Base-by-base conservation (phyloP, 2,888 invertebrate species). In the Nephrotoma guestfalica region DNA sequence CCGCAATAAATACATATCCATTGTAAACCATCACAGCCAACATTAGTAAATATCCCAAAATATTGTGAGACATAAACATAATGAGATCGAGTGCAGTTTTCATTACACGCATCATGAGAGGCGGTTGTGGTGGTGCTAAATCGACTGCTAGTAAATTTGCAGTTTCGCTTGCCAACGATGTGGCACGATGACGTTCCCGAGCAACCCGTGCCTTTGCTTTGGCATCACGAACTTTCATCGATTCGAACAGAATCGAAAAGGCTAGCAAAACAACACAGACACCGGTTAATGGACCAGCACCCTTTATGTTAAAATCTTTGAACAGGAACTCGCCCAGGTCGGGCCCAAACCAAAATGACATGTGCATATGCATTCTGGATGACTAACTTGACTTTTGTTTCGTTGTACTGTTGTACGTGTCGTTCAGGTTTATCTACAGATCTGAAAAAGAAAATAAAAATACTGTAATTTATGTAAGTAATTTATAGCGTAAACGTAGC, bases 21-120 rank as follows among this genome's bases (percentile, higher is more conserved):
- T 95, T 95, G 91, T 94, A 96, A 13, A 94, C 90, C 96, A 96
- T 96, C n/a, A 95, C 94, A 41, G 93, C 93, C 88, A 96, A 90
- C 95, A 96, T 96, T 41, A 96, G 92, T 86, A 95, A 90, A 90
- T 95, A 95, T 41, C 95, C 94, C 85, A 95, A 92, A 87, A 93
- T 91, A 89, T 93, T 94, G 89, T 94, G 88, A 83, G 89, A 88
- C n/a, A 88, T 86, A 87, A 89, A 89, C n/a, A 89, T 86, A 6
- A 87, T 83, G n/a, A 88, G 87, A 87, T 89, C 89, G 2, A 86
- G 86, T 4, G 88, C 47, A 40, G 88, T 83, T 40, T 87, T 87
- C 6, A 85, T n/a, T 7, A 86, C 47, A 2, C 86, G 42, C 13
- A 43, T 11, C 4, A 86, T n/a, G 43, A 88, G 86, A 18, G 86